Conservation (phyloP, 1,140 invertebrate species). For the Ganaspis sp. region DNA sequence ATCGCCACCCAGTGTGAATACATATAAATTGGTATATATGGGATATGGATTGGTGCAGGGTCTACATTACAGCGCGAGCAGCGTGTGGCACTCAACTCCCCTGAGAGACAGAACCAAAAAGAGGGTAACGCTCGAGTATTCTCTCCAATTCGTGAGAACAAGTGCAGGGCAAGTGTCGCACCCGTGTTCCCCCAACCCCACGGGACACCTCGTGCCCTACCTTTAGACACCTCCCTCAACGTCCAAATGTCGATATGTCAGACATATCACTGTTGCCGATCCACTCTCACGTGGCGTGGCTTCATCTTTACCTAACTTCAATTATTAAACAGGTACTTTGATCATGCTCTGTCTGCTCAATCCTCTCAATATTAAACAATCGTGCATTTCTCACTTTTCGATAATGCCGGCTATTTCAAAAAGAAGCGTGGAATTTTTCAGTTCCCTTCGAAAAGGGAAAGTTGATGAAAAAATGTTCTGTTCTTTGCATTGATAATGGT, state of each 20-base stretch:
- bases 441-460: too few species aligned
- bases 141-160: conserved; percentile 72
- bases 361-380: not conserved
- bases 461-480: too few species aligned
- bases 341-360: not conserved
- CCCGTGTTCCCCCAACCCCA: not conserved
- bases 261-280: conserved; percentile 25
- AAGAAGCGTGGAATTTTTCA: too few species aligned
- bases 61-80: conserved; percentile 41
- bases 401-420: too few species aligned
- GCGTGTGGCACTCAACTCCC: conserved; percentile 66
- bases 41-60: conserved; percentile 32
- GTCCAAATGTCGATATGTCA: conserved; percentile 25
- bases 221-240: conserved; percentile 19
- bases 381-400: too few species aligned
- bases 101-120: conserved; percentile 56
- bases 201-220: conserved; percentile 11
- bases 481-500: too few species aligned
- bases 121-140: conserved; percentile 56
- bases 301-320: not conserved
- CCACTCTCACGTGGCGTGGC: conserved; percentile 17
- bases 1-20: not conserved
- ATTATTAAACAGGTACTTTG: conserved; percentile 3
- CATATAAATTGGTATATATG: not conserved
- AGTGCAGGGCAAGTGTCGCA: conserved; percentile 71